These are phyloP conservation scores for Chaetura pelagica DNA, from an alignment of 2,113 vertebrate species.

Conservation along the genomic window DNA sequence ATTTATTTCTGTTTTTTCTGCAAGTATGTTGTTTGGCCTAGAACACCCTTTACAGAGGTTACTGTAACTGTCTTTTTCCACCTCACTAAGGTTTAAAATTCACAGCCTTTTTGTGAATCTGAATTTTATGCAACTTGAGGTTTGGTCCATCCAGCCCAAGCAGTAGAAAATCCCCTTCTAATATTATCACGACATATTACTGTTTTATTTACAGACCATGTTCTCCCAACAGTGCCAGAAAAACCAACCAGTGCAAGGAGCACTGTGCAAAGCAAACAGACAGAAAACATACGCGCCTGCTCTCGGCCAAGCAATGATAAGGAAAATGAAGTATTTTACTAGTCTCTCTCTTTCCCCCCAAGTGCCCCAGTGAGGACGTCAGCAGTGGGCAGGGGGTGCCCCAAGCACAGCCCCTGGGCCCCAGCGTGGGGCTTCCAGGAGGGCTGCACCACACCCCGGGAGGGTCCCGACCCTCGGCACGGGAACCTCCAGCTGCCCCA, in stretches of 20 bases:
- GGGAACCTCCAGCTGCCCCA: not conserved
- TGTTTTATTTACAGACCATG: rapidly evolving
- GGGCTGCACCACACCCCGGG: rapidly evolving
- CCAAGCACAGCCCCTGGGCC: not conserved
- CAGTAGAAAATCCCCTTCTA: not conserved
- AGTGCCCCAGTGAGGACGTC: rapidly evolving
- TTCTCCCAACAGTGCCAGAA: not conserved
- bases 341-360: not conserved
- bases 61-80: not conserved
- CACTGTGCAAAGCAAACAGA: rapidly evolving
- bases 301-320: rapidly evolving
- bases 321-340: rapidly evolving
- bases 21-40: not conserved
- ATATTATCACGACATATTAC: rapidly evolving
- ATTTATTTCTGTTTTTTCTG: not conserved
- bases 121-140: not conserved
- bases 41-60: not conserved
- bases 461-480: not conserved
- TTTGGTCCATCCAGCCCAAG: not conserved
- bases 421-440: rapidly evolving
- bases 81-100: not conserved
- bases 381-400: not conserved
- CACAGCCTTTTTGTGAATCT: not conserved
- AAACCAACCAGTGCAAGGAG: not conserved
- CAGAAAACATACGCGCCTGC: not conserved